A percentile compares a stretch with the other conserved stretches of the same genome.
These are phyloP conservation scores for Podargus strigoides DNA, from an alignment of 2,797 vertebrate genomes.

Conservation along the genomic window DNA sequence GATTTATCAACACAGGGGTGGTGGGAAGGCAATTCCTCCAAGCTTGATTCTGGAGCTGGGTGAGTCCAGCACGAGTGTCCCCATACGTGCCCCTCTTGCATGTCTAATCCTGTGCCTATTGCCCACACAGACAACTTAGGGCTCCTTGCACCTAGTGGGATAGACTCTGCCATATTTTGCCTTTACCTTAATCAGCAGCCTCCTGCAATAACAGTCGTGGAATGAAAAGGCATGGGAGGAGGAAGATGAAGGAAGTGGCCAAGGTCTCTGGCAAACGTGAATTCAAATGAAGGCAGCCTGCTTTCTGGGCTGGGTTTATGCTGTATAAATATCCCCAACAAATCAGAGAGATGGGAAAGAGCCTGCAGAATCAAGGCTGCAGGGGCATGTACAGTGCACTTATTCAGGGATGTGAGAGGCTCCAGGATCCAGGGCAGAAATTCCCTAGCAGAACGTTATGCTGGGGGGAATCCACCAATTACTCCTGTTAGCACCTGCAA, in stretches of 20 bases:
- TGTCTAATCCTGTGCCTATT: not conserved
- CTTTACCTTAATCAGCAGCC: not conserved
- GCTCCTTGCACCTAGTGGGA: not conserved
- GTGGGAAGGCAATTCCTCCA: not conserved
- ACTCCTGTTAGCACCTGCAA: slow-evolving; percentile 42
- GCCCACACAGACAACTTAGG: not conserved
- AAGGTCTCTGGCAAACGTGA: not conserved
- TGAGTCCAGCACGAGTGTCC: not conserved
- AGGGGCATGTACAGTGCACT: not conserved
- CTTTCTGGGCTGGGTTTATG: not conserved
- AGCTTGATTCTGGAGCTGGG: not conserved
- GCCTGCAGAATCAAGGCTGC: not conserved
- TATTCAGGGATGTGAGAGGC: not conserved
- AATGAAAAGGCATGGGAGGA: not conserved
- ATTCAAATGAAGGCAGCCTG: not conserved
- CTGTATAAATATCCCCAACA: not conserved
- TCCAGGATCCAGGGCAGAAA: not conserved
- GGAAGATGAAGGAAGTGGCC: not conserved
- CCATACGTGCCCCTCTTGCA: not conserved
- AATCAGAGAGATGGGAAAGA: not conserved
- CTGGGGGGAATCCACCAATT: slow-evolving; percentile 11
- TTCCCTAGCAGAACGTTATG: not conserved
- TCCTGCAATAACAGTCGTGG: not conserved
- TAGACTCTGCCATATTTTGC: not conserved
- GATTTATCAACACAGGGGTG: fast-evolving